Evolutionary conservation across 2,797 vertebrate genomes (phyloP).

Genomic region (Microcaecilia unicolor): DNA sequence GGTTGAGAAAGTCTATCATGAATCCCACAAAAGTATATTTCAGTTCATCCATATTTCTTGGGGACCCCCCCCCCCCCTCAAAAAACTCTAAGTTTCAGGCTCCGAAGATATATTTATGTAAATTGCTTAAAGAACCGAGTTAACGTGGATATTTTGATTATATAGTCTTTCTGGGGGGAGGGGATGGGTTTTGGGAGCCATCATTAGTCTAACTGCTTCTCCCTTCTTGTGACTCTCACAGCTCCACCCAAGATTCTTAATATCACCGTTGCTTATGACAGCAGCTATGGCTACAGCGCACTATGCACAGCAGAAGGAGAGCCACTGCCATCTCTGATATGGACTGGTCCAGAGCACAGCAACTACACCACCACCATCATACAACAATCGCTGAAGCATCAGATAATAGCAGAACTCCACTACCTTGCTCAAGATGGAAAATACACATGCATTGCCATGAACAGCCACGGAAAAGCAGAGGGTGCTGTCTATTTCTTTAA

Average conservation of each 20-base stretch:
- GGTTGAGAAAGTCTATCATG: too few relatives aligned
- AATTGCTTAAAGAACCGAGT: too few relatives aligned
- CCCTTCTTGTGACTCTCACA: neutral
- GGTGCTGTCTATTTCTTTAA: slow-evolving; percentile 70
- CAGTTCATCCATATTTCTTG: too few relatives aligned
- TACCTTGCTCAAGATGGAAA: slow-evolving; percentile 62
- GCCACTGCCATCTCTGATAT: slow-evolving; percentile 61
- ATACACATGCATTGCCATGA: slow-evolving; percentile 78
- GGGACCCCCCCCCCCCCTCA: too few relatives aligned
- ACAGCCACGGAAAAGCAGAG: slow-evolving; percentile 73
- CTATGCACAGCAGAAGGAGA: slow-evolving; percentile 78
- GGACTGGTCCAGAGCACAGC: slow-evolving; percentile 49
- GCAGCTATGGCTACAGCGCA: slow-evolving; percentile 51
- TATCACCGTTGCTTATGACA: slow-evolving; percentile 60
- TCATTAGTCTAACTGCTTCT: too few relatives aligned
- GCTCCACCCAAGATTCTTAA: slow-evolving; percentile 75
- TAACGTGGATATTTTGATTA: too few relatives aligned
- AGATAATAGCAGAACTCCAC: slow-evolving; percentile 59
- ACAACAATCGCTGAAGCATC: slow-evolving; percentile 29
- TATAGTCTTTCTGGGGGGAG: too few relatives aligned
- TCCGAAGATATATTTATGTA: too few relatives aligned
- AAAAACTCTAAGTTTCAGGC: too few relatives aligned
- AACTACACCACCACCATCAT: slow-evolving; percentile 9
- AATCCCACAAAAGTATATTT: too few relatives aligned
- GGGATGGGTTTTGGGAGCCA: too few relatives aligned